phyloP scores from a whole-genome alignment of 2,797 vertebrate genomes.

The Mormyrops attenuatus region DNA sequence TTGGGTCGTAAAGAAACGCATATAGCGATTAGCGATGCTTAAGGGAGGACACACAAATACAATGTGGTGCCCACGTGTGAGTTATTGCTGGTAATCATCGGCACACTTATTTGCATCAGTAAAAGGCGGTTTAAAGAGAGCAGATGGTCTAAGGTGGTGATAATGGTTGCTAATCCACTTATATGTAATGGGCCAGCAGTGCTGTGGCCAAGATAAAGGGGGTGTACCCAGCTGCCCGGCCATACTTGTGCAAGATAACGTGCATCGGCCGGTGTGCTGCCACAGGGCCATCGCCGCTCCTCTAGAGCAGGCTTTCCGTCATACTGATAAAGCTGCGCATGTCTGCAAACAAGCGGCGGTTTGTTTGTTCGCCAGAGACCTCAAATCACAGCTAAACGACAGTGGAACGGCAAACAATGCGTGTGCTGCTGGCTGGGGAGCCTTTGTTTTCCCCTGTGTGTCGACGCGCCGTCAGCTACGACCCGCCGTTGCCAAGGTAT shows the following conservation, averaged over 20 bases:
- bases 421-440: background rate
- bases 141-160: conserved; percentile 56
- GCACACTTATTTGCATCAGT: conserved; percentile 33
- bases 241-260: background rate
- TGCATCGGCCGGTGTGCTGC: background rate
- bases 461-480: conserved; percentile 36
- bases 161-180: conserved; percentile 49
- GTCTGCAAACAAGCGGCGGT: background rate
- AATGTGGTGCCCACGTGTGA: background rate
- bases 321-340: background rate
- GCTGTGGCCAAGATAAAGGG: conserved; percentile 28
- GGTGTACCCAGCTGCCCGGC: background rate
- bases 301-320: background rate
- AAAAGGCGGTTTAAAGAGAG: conserved; percentile 40
- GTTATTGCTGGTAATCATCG: conserved; percentile 28
- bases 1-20: background rate
- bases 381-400: background rate
- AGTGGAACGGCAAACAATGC: background rate
- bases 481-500: conserved; percentile 51
- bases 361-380: background rate
- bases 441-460: background rate
- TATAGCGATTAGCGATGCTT: background rate
- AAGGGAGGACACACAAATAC: background rate
- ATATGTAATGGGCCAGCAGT: conserved; percentile 42
- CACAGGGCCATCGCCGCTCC: too few species aligned